Conservation (phyloP, 2,113 vertebrate species). For the Chloropsis hardwickii region DNA sequence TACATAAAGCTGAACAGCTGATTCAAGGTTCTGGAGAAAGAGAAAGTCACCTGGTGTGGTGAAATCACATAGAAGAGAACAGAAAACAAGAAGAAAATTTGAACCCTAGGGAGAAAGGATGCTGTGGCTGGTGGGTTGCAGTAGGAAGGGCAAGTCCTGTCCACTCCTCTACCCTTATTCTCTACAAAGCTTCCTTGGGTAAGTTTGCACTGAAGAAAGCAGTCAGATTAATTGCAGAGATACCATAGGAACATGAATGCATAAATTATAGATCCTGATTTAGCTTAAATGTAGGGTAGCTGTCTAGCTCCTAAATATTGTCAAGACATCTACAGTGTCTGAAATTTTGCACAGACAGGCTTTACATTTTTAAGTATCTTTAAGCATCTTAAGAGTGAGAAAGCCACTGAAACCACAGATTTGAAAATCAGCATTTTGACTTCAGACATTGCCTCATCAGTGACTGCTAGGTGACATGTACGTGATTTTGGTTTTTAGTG, state of each 20-base stretch:
- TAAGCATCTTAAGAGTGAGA: not conserved
- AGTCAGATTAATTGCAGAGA: not conserved
- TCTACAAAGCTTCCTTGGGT: not conserved
- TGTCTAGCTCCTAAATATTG: not conserved
- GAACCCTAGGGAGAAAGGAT: not conserved
- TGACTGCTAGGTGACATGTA: not conserved
- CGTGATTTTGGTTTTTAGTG: not conserved
- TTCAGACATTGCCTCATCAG: not conserved
- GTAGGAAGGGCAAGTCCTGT: not conserved
- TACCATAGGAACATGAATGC: not conserved
- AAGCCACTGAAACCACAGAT: not conserved
- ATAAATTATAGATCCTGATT: not conserved
- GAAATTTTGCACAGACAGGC: not conserved
- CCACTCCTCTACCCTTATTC: not conserved
- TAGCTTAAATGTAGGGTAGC: not conserved
- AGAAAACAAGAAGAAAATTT: not conserved
- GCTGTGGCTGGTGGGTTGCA: not conserved
- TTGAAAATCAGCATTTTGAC: not conserved
- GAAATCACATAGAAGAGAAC: not conserved
- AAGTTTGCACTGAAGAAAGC: not conserved
- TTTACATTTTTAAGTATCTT: not conserved
- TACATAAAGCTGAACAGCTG: not conserved
- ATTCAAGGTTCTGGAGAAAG: not conserved
- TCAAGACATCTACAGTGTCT: not conserved
- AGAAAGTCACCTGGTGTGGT: not conserved